Percentiles rank a stretch among this genome's conserved stretches.
Evolutionary conservation across 2,113 vertebrate genomes (phyloP).

Genomic region (Pionites leucogaster): DNA sequence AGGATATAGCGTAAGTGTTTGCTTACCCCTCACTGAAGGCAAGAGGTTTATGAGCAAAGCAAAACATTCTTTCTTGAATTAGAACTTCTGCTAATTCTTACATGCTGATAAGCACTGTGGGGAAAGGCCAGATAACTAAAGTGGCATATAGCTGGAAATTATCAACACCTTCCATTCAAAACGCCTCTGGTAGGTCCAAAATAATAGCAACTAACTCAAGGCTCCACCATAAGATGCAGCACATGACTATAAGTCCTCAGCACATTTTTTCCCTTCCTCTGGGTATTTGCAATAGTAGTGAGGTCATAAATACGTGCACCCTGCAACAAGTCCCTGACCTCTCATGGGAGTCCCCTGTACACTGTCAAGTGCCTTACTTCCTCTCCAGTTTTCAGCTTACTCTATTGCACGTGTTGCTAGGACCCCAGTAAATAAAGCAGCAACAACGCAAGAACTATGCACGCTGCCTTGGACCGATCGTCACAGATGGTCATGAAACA

Average conservation of each 20-base stretch:
- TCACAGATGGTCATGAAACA: rapidly evolving
- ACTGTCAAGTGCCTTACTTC: neutral
- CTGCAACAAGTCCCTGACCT: neutral
- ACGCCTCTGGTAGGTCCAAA: neutral
- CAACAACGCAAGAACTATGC: neutral
- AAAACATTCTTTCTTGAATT: neutral
- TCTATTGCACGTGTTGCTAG: neutral
- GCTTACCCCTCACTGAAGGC: neutral
- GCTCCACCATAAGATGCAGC: neutral
- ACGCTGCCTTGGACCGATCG: neutral
- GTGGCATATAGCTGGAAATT: neutral
- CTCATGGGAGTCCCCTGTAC: neutral
- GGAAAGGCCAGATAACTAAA: neutral
- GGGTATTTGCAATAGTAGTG: neutral
- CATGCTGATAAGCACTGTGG: neutral
- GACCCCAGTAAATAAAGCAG: neutral
- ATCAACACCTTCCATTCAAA: neutral
- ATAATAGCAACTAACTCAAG: neutral
- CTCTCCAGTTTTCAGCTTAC: neutral
- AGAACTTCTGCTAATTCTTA: neutral
- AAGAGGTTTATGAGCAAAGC: neutral
- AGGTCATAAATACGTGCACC: rapidly evolving
- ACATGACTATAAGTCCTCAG: neutral
- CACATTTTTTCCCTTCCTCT: neutral
- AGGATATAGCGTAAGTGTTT: neutral